A percentile compares a stretch with the other conserved stretches of the same genome.
phyloP scores from a whole-genome alignment of 2,797 vertebrate genomes.

The Huso huso region DNA sequence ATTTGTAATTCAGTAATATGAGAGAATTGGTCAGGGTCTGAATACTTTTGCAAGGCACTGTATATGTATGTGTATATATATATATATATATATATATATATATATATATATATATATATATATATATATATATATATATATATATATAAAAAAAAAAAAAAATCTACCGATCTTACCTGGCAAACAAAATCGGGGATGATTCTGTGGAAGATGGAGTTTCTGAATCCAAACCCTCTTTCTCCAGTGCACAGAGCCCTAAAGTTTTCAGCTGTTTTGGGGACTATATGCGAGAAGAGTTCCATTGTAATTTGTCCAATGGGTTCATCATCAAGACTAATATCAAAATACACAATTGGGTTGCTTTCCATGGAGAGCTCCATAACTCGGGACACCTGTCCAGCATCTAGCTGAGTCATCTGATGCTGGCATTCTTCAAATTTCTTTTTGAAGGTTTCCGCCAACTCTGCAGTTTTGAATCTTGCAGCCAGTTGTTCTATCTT shows the following conservation, averaged over 20 bases:
- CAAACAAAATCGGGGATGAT: constrained; percentile 83
- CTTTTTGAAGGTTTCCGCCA: constrained; percentile 77
- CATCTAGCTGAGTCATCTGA: constrained; percentile 49
- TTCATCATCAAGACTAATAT: constrained; percentile 58
- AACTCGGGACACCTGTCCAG: constrained; percentile 58
- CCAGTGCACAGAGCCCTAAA: constrained; percentile 85
- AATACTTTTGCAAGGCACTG: too few species aligned
- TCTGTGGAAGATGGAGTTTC: constrained; percentile 77
- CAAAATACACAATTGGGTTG: constrained; percentile 83
- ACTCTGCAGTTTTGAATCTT: constrained; percentile 86
- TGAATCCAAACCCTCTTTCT: constrained; percentile 80
- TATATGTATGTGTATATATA: too few species aligned
- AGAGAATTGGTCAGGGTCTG: too few species aligned
- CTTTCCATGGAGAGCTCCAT: constrained; percentile 69
- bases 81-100: too few species aligned
- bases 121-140: too few species aligned
- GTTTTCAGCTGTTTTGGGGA: constrained; percentile 86
- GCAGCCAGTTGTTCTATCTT: constrained; percentile 86
- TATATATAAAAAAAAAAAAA: too few species aligned
- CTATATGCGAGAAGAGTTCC: constrained; percentile 80
- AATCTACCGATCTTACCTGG: constrained; percentile 62
- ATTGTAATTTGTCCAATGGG: constrained; percentile 73
- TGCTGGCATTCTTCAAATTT: constrained; percentile 80
- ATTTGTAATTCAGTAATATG: too few species aligned
- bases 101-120: too few species aligned